Evolutionary conservation across 1,140 invertebrate species (phyloP), one percentile per base, ranked within the genome.

Genomic region (Bombyx mandarina): DNA sequence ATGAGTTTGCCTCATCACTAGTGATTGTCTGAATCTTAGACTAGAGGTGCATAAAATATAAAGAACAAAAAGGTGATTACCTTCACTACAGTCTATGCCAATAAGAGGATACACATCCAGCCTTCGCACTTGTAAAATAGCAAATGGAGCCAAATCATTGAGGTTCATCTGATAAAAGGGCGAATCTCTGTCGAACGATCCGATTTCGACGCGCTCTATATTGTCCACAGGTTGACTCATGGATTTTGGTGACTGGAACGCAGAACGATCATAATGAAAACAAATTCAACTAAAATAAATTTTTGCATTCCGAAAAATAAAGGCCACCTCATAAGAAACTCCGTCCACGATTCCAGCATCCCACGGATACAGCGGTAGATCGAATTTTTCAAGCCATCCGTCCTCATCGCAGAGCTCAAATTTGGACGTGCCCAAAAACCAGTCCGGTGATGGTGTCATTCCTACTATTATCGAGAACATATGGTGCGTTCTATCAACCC

Each of bases 131-230:
- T 73, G 57, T 7, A 86, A 61, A 22, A 62, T 57, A 1, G 78
- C 81, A 60, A 86, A 86, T 10, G 79, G 71, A 26, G 77, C 73
- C 57, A 86, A 52, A 58, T 86, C 81, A 52, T 79, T 77, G 7
- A 86, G 58, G 62, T 84, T 86, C 63, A 81, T 75, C 62, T 86
- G 82, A 60, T 82, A 86, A 67, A 86, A 86, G 1, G 82, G 82
- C 0, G 82, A 86, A 26, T 75, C 73, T 52, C 62, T 62, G 57
- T 86, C 71, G 64, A 84, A 86, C 0, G 81, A 84, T 4, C 82
- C 81, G n/a, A 86, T 71, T 52, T 75, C 77, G 6, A 86, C 81
- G 54, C 82, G 65, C 26, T 74, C 66, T 1, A 86, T 69, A 1
- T 65, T 66, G 52, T 79, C 77, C 8, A 48, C 56, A 22, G 79